phyloP scores from a whole-genome alignment of 2,797 vertebrate species.

The Periophthalmus magnuspinnatus region DNA sequence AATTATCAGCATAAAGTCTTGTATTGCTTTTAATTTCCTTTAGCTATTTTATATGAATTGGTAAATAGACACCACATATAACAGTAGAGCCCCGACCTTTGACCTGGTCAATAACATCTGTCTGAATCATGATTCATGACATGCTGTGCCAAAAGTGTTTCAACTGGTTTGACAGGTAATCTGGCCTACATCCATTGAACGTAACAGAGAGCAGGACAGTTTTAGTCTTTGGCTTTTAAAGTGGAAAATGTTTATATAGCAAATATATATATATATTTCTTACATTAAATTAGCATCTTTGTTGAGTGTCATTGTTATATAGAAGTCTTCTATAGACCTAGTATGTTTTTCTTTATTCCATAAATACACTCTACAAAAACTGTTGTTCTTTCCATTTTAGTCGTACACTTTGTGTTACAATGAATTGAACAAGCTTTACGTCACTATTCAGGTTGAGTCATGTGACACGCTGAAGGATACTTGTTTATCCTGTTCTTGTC shows the following conservation, averaged over 20 bases:
- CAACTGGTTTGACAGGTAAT: neutral
- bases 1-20: too few relatives aligned
- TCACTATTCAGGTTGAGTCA: neutral
- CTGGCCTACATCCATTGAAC: neutral
- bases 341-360: neutral
- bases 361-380: neutral
- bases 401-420: neutral
- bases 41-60: too few relatives aligned
- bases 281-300: too few relatives aligned
- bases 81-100: neutral
- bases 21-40: too few relatives aligned
- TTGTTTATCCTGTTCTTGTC: slow-evolving; percentile 23
- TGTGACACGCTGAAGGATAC: neutral
- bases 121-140: neutral
- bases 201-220: neutral
- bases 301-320: too few relatives aligned
- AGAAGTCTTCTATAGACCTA: too few relatives aligned
- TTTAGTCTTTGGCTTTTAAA: neutral
- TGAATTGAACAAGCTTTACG: too few relatives aligned
- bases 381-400: neutral
- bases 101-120: neutral
- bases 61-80: too few relatives aligned
- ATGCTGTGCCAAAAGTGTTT: neutral
- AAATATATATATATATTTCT: too few relatives aligned
- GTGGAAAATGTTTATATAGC: too few relatives aligned